A percentile compares a stretch with the other conserved stretches of the same genome.
These are phyloP conservation scores for Unio pictorum DNA, from an alignment of 2,888 invertebrate species.

Conservation along the genomic window DNA sequence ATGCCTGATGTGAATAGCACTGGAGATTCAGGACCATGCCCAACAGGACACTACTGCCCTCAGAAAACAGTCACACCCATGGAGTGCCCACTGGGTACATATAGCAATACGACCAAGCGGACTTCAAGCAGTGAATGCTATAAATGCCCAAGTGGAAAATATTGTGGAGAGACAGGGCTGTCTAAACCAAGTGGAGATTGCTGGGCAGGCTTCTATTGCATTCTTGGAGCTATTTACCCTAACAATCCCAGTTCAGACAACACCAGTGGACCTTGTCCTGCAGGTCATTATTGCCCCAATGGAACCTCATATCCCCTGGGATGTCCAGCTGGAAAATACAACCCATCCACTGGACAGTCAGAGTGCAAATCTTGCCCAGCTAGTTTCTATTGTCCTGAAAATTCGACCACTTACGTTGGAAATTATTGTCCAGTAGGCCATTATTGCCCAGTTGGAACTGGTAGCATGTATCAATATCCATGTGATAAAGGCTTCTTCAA, in stretches of 20 bases:
- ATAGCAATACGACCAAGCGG: slow-evolving; percentile 47
- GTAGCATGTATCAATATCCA: slow-evolving; percentile 51
- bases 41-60: slow-evolving; percentile 62
- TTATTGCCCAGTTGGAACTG: slow-evolving; percentile 60
- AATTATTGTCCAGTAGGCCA: slow-evolving; percentile 57
- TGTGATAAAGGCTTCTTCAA: slow-evolving; percentile 63
- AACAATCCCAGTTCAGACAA: slow-evolving; percentile 38
- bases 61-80: slow-evolving; percentile 49
- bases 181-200: slow-evolving; percentile 61
- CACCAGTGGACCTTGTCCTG: slow-evolving; percentile 63
- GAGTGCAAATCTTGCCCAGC: slow-evolving; percentile 46
- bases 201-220: slow-evolving; percentile 66
- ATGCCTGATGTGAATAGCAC: slow-evolving; percentile 53
- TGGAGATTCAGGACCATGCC: slow-evolving; percentile 64
- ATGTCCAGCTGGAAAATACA: slow-evolving; percentile 53
- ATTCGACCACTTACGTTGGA: slow-evolving; percentile 45
- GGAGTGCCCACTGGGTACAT: slow-evolving; percentile 61
- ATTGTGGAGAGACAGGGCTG: slow-evolving; percentile 56
- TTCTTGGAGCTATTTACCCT: slow-evolving; percentile 52
- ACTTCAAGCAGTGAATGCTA: slow-evolving; percentile 43
- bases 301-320: slow-evolving; percentile 61
- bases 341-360: slow-evolving; percentile 38
- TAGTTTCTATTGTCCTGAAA: slow-evolving; percentile 51
- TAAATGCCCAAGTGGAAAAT: slow-evolving; percentile 52
- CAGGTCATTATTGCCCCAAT: slow-evolving; percentile 66